Percentiles rank a stretch among this genome's conserved stretches.
Evolutionary conservation across 1,140 invertebrate species (phyloP).

Genomic region (Cylas formicarius): DNA sequence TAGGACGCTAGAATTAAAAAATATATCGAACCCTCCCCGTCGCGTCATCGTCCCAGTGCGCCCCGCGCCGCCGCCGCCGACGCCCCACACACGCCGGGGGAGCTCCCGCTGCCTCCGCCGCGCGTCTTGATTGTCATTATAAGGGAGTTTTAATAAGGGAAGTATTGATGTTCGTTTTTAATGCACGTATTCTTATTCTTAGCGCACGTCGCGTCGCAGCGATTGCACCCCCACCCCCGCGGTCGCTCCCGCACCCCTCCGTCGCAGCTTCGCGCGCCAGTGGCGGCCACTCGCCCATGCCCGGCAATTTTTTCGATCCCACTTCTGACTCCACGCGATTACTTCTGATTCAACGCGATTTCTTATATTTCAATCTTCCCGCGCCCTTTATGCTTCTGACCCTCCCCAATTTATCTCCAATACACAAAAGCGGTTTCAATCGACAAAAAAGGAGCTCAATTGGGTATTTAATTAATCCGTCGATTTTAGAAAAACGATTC

Average conservation of each 20-base stretch:
- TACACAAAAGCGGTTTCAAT: no score
- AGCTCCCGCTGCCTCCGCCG: constrained; percentile 15
- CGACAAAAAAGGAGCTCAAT: no score
- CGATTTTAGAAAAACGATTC: no score
- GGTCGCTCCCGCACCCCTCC: constrained; percentile 3
- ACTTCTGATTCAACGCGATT: no score
- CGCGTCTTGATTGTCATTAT: constrained; percentile 43
- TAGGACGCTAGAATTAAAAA: neutral
- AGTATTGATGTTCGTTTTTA: constrained; percentile 45
- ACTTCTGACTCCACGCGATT: no score
- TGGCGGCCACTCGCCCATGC: no score
- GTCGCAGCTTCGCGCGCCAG: constrained; percentile 21
- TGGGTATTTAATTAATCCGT: no score
- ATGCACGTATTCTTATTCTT: constrained; percentile 41
- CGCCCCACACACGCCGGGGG: constrained; percentile 30
- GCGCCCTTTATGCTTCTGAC: no score
- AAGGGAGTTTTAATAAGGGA: constrained; percentile 44
- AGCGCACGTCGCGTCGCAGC: constrained; percentile 31
- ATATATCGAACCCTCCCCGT: constrained; percentile 5
- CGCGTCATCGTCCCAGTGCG: constrained; percentile 17
- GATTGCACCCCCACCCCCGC: no score
- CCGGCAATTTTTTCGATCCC: no score
- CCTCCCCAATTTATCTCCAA: no score
- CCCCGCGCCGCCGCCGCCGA: constrained; percentile 27
- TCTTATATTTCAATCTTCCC: no score